These are phyloP conservation scores for Amazonetta brasiliensis DNA, from an alignment of 2,797 vertebrate genomes.

Conservation along the genomic window DNA sequence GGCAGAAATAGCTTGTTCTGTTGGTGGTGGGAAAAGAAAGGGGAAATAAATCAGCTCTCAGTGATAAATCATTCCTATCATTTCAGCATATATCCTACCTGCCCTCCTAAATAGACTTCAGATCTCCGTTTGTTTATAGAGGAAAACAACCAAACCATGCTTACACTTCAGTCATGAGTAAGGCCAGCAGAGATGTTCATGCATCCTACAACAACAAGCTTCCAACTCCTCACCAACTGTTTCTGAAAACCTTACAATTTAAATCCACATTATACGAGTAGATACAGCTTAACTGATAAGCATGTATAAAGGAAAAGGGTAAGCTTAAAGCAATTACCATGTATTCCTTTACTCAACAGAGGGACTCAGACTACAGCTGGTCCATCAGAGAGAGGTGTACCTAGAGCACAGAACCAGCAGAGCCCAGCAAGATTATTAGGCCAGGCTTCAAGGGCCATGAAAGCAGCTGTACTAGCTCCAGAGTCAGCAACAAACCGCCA, in stretches of 20 bases:
- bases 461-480: not conserved
- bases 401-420: not conserved
- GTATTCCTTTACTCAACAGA: not conserved
- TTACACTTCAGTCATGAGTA: not conserved
- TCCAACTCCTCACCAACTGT: not conserved
- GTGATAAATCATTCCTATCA: not conserved
- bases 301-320: not conserved
- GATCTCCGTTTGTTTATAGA: not conserved
- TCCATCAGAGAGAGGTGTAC: not conserved
- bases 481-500: not conserved
- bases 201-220: not conserved
- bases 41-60: not conserved
- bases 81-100: not conserved
- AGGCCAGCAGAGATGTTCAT: not conserved
- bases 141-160: not conserved
- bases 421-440: not conserved
- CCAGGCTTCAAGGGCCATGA: not conserved
- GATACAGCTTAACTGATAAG: not conserved
- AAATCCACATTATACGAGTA: not conserved
- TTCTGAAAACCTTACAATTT: conserved; percentile 1
- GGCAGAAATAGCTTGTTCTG: not conserved
- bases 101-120: not conserved
- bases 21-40: not conserved
- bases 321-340: not conserved
- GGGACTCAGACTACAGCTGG: not conserved